These are phyloP conservation scores for Pseudomyrmex flavicornis DNA, from an alignment of 1,140 invertebrate genomes.

Conservation along the genomic window DNA sequence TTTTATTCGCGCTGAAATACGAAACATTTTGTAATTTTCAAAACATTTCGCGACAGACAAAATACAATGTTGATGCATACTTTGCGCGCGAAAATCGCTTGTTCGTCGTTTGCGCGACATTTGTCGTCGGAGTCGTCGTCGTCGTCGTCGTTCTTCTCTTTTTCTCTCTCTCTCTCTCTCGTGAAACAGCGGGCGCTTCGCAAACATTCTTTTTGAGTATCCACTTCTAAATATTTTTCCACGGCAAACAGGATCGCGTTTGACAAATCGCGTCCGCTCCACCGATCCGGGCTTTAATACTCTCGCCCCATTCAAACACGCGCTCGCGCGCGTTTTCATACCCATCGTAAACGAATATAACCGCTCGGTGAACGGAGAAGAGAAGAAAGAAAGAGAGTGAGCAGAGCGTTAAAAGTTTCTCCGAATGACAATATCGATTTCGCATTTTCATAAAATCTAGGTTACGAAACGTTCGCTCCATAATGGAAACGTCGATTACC, in stretches of 20 bases:
- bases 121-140: not conserved
- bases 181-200: not conserved
- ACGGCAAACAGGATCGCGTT: slow-evolving; percentile 39
- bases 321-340: not conserved
- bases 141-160: too few species aligned
- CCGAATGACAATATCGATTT: not conserved
- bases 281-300: not conserved
- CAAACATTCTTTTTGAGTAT: slow-evolving; percentile 39
- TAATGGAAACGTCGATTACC: not conserved
- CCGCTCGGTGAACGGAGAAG: not conserved
- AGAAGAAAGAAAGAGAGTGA: not conserved
- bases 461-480: not conserved
- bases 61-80: slow-evolving; percentile 7
- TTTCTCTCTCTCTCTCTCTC: too few species aligned
- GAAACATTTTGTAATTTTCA: not conserved
- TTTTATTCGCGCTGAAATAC: not conserved
- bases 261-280: slow-evolving; percentile 39
- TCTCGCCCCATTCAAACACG: not conserved
- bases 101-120: slow-evolving; percentile 4
- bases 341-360: not conserved
- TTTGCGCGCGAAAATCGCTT: slow-evolving; percentile 17
- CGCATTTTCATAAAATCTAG: slow-evolving; percentile 1
- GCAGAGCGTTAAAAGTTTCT: not conserved
- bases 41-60: not conserved
- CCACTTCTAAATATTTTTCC: slow-evolving; percentile 52